Percentiles rank a stretch among this genome's conserved stretches.
Evolutionary conservation across 2,113 vertebrate species (phyloP).

Genomic region (Microcebus ravelobensis): DNA sequence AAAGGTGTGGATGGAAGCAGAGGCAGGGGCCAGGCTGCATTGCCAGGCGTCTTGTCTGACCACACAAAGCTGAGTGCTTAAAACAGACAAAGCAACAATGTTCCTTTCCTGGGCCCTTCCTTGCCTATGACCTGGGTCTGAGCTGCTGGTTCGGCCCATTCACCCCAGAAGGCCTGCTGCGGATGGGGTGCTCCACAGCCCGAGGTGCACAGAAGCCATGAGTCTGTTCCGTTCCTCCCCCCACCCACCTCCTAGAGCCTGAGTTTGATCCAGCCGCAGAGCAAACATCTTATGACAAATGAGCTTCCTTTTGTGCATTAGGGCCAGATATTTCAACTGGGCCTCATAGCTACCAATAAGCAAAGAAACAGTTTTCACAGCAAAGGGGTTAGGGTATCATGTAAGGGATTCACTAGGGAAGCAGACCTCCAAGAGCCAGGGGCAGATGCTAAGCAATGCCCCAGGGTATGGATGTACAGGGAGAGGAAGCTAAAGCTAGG

Average conservation of each 20-base stretch:
- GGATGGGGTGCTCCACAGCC: neutral
- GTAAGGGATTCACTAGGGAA: neutral
- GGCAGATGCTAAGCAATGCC: neutral
- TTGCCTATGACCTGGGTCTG: neutral
- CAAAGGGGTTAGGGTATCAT: no score
- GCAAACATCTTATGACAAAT: neutral
- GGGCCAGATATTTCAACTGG: no score
- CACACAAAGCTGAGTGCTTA: neutral
- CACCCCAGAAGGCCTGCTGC: neutral
- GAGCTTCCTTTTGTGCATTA: no score
- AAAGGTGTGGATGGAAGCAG: neutral
- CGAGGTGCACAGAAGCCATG: neutral
- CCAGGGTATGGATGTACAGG: neutral
- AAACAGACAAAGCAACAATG: neutral
- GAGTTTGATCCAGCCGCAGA: neutral
- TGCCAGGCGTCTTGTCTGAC: neutral
- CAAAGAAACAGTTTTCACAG: no score
- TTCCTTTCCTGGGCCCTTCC: neutral
- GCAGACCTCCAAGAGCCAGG: neutral
- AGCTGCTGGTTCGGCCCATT: neutral
- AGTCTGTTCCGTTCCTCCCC: neutral
- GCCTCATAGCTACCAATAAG: no score
- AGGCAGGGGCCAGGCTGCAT: neutral
- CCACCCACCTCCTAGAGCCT: neutral
- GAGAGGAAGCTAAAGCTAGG: neutral